Evolutionary conservation across 2,888 invertebrate genomes (phyloP).

Genomic region (Helleia helle): DNA sequence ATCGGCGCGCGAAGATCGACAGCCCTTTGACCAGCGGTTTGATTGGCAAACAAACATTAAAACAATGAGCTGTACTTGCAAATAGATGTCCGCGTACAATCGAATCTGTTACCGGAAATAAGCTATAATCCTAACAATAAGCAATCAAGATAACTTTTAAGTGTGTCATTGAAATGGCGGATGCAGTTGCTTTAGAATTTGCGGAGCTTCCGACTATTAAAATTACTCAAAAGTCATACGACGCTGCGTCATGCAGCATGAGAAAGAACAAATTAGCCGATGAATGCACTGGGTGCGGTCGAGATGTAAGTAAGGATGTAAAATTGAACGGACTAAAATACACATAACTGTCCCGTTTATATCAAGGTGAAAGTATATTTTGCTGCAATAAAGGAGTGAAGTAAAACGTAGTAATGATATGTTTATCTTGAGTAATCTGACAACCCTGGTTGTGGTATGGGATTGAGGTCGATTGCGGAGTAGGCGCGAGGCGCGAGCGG

Average conservation of each 20-base stretch:
- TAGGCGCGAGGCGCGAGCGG: constrained; percentile 27
- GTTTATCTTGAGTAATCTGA: constrained; percentile 8
- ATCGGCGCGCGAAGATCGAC: not conserved
- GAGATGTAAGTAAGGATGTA: constrained; percentile 20
- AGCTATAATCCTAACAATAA: constrained; percentile 2
- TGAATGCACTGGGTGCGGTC: constrained; percentile 34
- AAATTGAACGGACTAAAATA: too few relatives aligned
- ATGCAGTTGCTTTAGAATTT: constrained; percentile 5
- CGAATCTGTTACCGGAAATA: not conserved
- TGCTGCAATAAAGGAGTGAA: not conserved
- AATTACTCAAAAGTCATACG: constrained; percentile 4
- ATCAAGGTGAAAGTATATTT: constrained; percentile 5
- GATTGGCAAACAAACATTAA: not conserved
- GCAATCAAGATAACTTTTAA: not conserved
- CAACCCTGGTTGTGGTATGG: constrained; percentile 21
- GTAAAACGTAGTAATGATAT: not conserved
- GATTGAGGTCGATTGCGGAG: constrained; percentile 48
- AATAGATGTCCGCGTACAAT: not conserved
- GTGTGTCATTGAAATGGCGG: constrained; percentile 7
- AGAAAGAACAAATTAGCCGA: constrained; percentile 31
- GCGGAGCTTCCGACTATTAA: not conserved
- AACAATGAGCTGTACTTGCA: not conserved
- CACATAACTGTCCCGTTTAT: not conserved
- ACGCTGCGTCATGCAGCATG: constrained; percentile 17
- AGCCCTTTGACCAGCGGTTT: not conserved